Evolutionary conservation across 1,140 invertebrate genomes (phyloP).

Genomic region (Metopolophium dirhodum): DNA sequence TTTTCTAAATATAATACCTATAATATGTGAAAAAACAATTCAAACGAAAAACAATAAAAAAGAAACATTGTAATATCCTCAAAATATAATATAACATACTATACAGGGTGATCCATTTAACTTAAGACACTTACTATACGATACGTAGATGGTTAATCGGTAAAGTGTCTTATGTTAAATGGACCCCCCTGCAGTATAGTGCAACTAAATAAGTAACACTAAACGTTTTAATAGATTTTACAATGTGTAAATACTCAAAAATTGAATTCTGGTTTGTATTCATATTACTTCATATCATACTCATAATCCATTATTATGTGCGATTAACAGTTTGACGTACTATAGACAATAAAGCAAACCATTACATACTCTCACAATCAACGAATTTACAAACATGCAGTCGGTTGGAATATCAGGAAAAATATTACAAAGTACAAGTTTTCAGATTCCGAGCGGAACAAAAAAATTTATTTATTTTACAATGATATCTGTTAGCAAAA

Average conservation of each 20-base stretch:
- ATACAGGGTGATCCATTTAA: no score
- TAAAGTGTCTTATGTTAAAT: not conserved
- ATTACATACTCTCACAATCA: no score
- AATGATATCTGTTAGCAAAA: no score
- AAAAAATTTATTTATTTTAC: no score
- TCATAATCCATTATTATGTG: not conserved
- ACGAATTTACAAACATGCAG: no score
- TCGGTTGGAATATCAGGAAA: no score
- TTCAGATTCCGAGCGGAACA: no score
- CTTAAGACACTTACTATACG: no score
- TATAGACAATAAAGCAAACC: no score
- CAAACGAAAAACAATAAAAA: not conserved
- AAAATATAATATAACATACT: not conserved
- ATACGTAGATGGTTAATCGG: no score
- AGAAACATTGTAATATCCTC: not conserved
- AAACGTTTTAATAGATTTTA: not conserved
- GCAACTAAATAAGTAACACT: not conserved
- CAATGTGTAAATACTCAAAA: not conserved
- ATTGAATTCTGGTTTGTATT: not conserved
- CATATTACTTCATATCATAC: not conserved
- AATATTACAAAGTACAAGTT: not conserved
- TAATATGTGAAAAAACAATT: not conserved
- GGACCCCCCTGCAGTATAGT: not conserved
- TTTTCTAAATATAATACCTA: not conserved
- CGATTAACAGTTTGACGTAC: no score